Conservation (phyloP, 35 echinoderm and acorn worm species). For the Apostichopus japonicus region DNA sequence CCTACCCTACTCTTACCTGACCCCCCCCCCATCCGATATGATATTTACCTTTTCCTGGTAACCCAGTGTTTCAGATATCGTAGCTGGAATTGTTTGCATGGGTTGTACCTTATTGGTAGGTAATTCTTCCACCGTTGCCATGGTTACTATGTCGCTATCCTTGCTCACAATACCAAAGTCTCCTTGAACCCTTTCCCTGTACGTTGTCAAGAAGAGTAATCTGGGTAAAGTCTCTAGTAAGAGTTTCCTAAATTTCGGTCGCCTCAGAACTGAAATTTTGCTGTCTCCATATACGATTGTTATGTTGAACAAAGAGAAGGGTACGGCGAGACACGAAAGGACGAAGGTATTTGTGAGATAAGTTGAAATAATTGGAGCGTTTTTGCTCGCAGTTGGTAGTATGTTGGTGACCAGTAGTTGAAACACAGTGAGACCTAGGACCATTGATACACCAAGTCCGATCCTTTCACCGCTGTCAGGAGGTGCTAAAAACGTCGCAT, state of each 20-base stretch:
- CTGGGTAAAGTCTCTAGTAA: too few species aligned
- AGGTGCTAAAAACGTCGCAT: conserved; percentile 16
- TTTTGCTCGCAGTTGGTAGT: neutral
- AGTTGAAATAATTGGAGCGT: neutral
- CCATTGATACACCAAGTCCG: conserved; percentile 19
- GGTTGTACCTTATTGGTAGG: too few species aligned
- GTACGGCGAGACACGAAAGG: neutral
- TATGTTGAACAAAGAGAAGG: conserved; percentile 15
- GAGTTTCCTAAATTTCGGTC: too few species aligned
- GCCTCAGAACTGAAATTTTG: neutral
- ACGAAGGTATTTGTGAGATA: neutral
- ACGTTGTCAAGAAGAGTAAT: too few species aligned
- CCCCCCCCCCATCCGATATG: too few species aligned
- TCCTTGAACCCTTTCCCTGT: too few species aligned
- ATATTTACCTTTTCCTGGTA: too few species aligned
- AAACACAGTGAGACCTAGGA: conserved; percentile 54
- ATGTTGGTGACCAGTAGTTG: conserved; percentile 39
- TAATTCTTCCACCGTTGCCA: too few species aligned
- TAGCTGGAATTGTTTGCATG: too few species aligned
- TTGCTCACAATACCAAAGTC: neutral
- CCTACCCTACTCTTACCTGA: too few species aligned
- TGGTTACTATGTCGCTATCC: too few species aligned
- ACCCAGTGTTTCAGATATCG: too few species aligned
- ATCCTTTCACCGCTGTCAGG: conserved; percentile 54
- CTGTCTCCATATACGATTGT: conserved; percentile 3